Base-by-base conservation (phyloP, 2,888 invertebrate species). In the Parasteatoda lunata region DNA sequence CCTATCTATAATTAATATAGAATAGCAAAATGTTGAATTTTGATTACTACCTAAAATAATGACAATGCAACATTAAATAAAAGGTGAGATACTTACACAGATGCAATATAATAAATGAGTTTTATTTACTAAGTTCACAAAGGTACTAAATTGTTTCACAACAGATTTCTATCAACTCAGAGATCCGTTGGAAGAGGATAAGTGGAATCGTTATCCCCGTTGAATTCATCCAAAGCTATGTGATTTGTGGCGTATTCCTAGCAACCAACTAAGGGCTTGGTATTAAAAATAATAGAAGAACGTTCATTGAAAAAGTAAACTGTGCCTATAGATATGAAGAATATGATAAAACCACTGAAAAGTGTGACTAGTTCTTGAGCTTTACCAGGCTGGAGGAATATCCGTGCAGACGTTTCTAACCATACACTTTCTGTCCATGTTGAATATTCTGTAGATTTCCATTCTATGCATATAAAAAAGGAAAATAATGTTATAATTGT, bases 381-480 rank as follows among this genome's bases (percentile, higher is more conserved):
- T 64, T 68, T 72, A 30, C 89, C 88, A 4, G 90, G 89, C 90
- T 94, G 93, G 84, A 97, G 93, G 92, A 97, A 97, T 93, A 97
- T 94, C 89, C 96, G 94, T 88, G 96, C 94, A 90, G 93, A 94
- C 90, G 96, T 93, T 81, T 94, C 93, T 82, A 93, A 93, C 91
- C 97, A 97, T 68, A 96, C 94, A 0, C 97, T 97, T 93, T 97
- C 97, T 45, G 96, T 95, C 97, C 97, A 97, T 11, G 96, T 95
- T 5, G 97, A 96, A 92, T 95, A 97, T 90, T 93, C 89, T 13
- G 95, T 95, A 0, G 96, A 96, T 45, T 93, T 92, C 94, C 95
- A 95, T 91, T 96, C 94, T 77, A 68, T n/a, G 68, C 66, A 48
- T 30, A 68, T 65, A 72, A 85, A 80, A 59, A 13, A 52, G 59